Base-by-base conservation (phyloP, 2,113 vertebrate genomes). In the Emydura subglobosa region DNA sequence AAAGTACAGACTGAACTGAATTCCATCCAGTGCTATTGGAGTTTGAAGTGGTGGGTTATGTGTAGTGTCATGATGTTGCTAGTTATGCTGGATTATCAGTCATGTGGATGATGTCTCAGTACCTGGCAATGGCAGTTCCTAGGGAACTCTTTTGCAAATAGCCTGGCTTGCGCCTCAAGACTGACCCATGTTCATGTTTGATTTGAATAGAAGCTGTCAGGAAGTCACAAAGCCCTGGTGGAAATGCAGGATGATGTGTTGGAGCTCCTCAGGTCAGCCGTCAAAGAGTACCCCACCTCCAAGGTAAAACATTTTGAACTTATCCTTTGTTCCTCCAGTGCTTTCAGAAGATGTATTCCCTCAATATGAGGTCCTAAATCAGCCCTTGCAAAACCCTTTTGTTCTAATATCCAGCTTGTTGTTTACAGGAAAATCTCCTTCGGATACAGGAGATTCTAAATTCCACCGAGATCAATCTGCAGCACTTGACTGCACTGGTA, bases 401-500 rank as follows among this genome's bases (percentile, higher is more conserved):
- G 57, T 42, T 57, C 42, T 34, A 79, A 93, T 80, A 24, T 0
- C 79, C 59, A 2, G 0, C 16, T 68, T 96, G 51, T 92, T 91
- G 39, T 47, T 96, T 88, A 44, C 97, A 99, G 99, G 99, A 98
- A n/a, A 98, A 98, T 59, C 98, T 99, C 89, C 98, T 98, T 19
- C 98, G 98, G 81, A 98, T 99, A 94, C 99, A 99, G 97, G 98
- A 98, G 72, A 98, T 99, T 68, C 97, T 99, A 95, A 99, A 99
- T 54, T 97, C 98, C 97, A 99, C 99, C 0, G 99, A 99, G 97
- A 98, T 99, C 96, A 99, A 98, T 97, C 97, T 99, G 82, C 99
- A 99, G 97, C 99, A 99, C 97, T 98, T 99, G 97, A 99, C 99
- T 0, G 99, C 99, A 78, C 97, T 99, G 95, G 99, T 99, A 82